phyloP scores from a whole-genome alignment of 2,113 vertebrate genomes.

The Athene cunicularia region DNA sequence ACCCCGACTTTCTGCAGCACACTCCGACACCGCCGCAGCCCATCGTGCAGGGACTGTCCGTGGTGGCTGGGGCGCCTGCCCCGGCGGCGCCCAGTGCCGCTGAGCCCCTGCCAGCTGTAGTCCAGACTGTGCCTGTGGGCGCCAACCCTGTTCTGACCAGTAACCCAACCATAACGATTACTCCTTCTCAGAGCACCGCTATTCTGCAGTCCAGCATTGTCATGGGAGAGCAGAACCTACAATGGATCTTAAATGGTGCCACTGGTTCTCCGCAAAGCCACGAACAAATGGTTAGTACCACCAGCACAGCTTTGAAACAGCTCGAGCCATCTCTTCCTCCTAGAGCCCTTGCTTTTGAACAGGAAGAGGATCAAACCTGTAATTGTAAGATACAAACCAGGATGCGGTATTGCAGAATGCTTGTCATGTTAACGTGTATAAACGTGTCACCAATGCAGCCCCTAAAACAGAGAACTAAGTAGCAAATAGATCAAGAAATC shows the following conservation, averaged over 20 bases:
- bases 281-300: constrained; percentile 87
- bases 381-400: background rate
- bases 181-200: constrained; percentile 84
- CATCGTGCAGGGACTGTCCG: constrained; percentile 73
- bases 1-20: constrained; percentile 83
- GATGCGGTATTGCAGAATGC: background rate
- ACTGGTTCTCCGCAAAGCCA: constrained; percentile 85
- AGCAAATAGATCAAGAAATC: background rate
- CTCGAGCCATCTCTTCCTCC: background rate
- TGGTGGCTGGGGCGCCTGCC: constrained; percentile 72
- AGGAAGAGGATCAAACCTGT: background rate
- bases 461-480: background rate
- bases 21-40: constrained; percentile 71
- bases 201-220: constrained; percentile 91
- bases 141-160: constrained; percentile 77
- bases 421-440: background rate
- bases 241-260: constrained; percentile 96
- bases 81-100: constrained; percentile 62
- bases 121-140: constrained; percentile 88
- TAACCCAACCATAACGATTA: constrained; percentile 79
- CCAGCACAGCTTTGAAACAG: background rate
- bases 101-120: constrained; percentile 79
- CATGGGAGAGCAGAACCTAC: constrained; percentile 96
- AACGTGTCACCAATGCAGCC: fast-evolving
- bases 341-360: background rate